Conservation (phyloP, 2,888 invertebrate genomes). For the Cephalotes varians region DNA sequence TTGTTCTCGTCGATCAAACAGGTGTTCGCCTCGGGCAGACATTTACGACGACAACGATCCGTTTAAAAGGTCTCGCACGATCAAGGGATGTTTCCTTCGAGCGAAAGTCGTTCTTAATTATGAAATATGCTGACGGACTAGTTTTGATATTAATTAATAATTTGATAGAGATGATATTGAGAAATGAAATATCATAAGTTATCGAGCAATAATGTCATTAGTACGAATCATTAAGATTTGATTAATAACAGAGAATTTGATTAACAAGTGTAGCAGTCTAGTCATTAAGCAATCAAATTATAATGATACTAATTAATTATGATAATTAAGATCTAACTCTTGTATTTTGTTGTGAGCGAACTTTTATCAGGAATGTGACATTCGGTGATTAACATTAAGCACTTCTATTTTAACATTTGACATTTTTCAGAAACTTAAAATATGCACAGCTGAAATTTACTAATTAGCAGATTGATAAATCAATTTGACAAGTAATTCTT, state of each 20-base stretch:
- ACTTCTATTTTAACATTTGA: background rate
- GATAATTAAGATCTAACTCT: background rate
- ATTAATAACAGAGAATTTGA: background rate
- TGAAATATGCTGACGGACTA: background rate
- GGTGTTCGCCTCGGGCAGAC: conserved; percentile 71
- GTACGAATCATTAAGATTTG: background rate
- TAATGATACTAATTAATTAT: conserved; percentile 8
- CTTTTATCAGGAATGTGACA: background rate
- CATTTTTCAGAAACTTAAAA: background rate
- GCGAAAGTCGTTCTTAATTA: conserved; percentile 7
- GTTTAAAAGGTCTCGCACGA: conserved; percentile 16
- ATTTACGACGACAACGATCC: conserved; percentile 63
- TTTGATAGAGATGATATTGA: background rate
- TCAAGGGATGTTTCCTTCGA: conserved; percentile 11
- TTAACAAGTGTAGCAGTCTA: background rate
- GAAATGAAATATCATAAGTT: background rate
- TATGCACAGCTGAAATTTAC: background rate
- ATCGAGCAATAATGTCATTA: no score
- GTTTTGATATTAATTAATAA: conserved; percentile 4
- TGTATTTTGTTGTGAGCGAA: background rate
- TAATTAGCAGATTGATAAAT: background rate
- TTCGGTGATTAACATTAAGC: background rate
- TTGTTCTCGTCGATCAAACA: conserved; percentile 70
- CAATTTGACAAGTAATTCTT: background rate
- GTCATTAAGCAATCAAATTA: background rate